Evolutionary conservation across 2,113 vertebrate species (phyloP), one percentile per base, ranked within the genome.

Genomic region (Psittacara wagleri): DNA sequence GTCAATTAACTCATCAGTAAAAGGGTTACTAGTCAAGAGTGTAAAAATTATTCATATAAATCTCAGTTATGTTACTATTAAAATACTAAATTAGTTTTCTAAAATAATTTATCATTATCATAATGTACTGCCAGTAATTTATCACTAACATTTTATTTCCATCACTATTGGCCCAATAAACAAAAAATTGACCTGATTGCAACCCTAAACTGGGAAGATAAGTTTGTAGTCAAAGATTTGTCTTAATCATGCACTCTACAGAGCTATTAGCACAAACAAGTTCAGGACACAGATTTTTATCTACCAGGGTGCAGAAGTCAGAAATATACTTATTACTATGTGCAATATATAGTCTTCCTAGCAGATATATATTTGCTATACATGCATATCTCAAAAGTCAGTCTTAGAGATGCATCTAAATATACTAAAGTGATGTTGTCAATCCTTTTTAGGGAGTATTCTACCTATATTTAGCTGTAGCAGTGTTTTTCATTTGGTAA

Each of bases 41-140:
- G 48, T 91, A 95, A 96, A 96, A 97, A 95, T 41, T 91, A 17
- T 95, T 70, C 81, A 68, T 94, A 94, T 97, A 97, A 96, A 97
- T 97, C 91, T 96, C 83, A 33, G 80, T 88, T 95, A 95, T 90
- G 55, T 44, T 92, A 95, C 86, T 96, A 95, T 96, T 97, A 96
- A 91, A 91, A 94, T 94, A 88, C 73, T 90, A 91, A 96, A 93
- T 97, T 95, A 95, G 92, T 97, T 97, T 97, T 90, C 63, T 87
- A 90, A 96, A 97, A 95, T 96, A 96, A 96, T 96, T 96, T 90
- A 79, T 93, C 63, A 88, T 92, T 95, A 93, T 59, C 19, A 73
- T 52, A 77, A 39, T 80, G 23, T 88, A 96, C 90, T 88, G 41
- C 43, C 13, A 51, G 39, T 94, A 91, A 97, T 96, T 96, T 88